Evolutionary conservation across 2,797 vertebrate species (phyloP).

Genomic region (Bradypodion pumilum): DNA sequence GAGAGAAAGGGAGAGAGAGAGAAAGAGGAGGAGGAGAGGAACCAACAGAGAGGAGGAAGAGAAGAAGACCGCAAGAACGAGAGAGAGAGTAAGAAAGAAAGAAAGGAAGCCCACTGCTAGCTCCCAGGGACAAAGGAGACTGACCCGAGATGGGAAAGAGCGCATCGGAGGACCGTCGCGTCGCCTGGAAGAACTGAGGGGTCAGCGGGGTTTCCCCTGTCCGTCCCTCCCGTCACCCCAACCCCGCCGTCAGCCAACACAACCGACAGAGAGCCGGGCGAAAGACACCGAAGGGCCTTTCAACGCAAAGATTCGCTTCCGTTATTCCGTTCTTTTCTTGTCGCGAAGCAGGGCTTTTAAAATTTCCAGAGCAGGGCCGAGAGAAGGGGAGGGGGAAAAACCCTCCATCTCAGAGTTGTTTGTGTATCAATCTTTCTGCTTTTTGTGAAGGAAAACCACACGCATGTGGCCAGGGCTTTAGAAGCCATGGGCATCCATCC

Average conservation of each 20-base stretch:
- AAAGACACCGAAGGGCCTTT: conserved; percentile 73
- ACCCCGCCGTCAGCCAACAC: not conserved
- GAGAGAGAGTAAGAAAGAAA: conserved; percentile 51
- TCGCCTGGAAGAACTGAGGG: conserved; percentile 69
- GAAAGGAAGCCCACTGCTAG: conserved; percentile 80
- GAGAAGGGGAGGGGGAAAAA: conserved; percentile 72
- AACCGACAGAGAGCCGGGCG: not conserved
- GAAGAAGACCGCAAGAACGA: conserved; percentile 12
- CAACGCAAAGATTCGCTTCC: conserved; percentile 76
- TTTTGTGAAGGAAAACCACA: not conserved
- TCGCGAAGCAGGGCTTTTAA: conserved; percentile 70
- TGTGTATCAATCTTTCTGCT: conserved; percentile 30
- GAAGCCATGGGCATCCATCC: conserved; percentile 56
- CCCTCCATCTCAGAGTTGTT: conserved; percentile 81
- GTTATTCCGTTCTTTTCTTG: conserved; percentile 78
- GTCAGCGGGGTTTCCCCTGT: conserved; percentile 69
- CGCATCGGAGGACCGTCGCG: conserved; percentile 75
- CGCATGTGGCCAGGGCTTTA: conserved; percentile 57
- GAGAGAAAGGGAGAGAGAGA: conserved; percentile 84
- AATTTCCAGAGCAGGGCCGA: conserved; percentile 65
- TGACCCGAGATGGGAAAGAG: conserved; percentile 78
- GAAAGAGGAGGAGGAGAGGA: conserved; percentile 82
- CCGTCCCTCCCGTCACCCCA: conserved; percentile 51
- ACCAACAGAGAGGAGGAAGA: conserved; percentile 86
- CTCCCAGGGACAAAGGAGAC: conserved; percentile 78